phyloP scores from a whole-genome alignment of 2,797 vertebrate species.

The Periophthalmus magnuspinnatus region DNA sequence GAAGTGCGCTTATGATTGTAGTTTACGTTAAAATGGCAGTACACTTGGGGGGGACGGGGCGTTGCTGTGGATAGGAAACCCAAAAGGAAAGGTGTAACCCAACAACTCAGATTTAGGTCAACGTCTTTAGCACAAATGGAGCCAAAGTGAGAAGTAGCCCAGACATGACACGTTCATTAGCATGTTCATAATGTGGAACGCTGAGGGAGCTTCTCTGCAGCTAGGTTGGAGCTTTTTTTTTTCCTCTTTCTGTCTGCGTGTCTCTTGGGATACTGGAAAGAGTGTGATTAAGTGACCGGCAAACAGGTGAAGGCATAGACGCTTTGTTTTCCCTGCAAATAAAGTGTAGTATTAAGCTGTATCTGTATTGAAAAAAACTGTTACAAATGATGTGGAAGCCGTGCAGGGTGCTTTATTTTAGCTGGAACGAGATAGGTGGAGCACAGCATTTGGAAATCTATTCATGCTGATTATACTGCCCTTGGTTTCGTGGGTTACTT shows the following conservation, averaged over 20 bases:
- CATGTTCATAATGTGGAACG: constrained; percentile 28
- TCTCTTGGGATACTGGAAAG: constrained; percentile 41
- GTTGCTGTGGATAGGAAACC: neutral
- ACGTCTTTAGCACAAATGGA: neutral
- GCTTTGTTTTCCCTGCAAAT: constrained; percentile 28
- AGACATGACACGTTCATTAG: constrained; percentile 25
- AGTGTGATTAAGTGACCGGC: constrained; percentile 63
- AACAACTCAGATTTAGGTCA: constrained; percentile 2
- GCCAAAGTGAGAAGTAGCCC: constrained; percentile 5
- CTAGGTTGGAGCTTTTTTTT: constrained; percentile 23
- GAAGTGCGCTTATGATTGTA: neutral
- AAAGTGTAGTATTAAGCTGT: constrained; percentile 1
- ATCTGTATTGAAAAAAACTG: neutral
- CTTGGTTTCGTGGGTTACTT: neutral
- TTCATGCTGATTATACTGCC: neutral
- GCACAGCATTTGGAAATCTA: constrained; percentile 2
- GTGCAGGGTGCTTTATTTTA: neutral
- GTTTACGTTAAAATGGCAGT: neutral
- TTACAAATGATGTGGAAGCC: neutral
- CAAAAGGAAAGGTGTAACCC: neutral
- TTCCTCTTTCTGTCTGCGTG: constrained; percentile 18
- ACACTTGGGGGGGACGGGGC: neutral
- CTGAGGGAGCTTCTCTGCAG: constrained; percentile 6
- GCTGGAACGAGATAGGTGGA: constrained; percentile 12
- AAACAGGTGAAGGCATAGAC: constrained; percentile 44